Percentiles rank a stretch among this genome's conserved stretches.
phyloP scores from a whole-genome alignment of 2,888 invertebrate species.

The Meliscaeva auricollis region DNA sequence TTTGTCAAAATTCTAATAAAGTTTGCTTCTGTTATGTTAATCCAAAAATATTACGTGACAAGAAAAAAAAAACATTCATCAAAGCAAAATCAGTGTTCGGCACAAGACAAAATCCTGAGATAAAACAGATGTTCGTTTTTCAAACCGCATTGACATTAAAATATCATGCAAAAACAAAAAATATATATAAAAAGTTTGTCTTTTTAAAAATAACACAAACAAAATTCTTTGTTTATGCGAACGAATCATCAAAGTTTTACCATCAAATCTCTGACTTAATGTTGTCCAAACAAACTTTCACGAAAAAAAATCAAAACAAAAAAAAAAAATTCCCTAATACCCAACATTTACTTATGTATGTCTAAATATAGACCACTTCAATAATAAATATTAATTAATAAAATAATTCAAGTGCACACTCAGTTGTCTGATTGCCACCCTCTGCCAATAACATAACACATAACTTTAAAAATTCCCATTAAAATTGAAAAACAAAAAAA shows the following conservation, averaged over 20 bases:
- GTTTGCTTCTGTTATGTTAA: slow-evolving; percentile 8
- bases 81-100: background rate
- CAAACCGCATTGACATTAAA: background rate
- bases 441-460: slow-evolving; percentile 14
- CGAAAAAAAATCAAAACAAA: background rate
- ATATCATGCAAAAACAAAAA: background rate
- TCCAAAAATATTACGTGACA: slow-evolving; percentile 20
- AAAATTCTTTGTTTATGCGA: too few relatives aligned
- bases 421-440: slow-evolving; percentile 4
- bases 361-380: slow-evolving; percentile 12
- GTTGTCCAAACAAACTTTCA: background rate
- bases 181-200: too few relatives aligned
- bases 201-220: too few relatives aligned
- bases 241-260: too few relatives aligned
- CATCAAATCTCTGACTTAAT: background rate
- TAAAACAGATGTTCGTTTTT: slow-evolving; percentile 1
- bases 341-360: too few relatives aligned
- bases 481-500: background rate
- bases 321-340: too few relatives aligned
- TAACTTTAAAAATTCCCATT: slow-evolving; percentile 7
- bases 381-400: slow-evolving; percentile 34
- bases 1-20: slow-evolving; percentile 23
- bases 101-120: background rate
- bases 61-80: background rate
- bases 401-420: slow-evolving; percentile 29